phyloP scores from a whole-genome alignment of 2,113 vertebrate genomes.

The Coracopsis vasa region DNA sequence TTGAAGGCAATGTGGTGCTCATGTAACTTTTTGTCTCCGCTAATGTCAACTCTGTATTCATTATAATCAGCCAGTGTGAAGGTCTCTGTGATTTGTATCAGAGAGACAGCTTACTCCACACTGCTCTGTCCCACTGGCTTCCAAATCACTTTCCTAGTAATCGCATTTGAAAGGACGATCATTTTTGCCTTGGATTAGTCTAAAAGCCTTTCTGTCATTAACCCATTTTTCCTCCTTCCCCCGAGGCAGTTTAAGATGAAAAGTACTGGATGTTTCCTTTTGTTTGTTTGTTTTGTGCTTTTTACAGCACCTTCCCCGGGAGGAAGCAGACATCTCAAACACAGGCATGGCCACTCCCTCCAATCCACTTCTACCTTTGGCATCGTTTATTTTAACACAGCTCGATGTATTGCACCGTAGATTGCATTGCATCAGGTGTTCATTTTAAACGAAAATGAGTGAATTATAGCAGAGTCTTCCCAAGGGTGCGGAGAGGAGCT shows the following conservation, averaged over 20 bases:
- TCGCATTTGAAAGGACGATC: background rate
- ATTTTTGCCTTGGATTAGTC: constrained; percentile 38
- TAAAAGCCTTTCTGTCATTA: constrained; percentile 30
- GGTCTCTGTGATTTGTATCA: constrained; percentile 9
- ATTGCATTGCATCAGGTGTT: background rate
- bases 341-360: background rate
- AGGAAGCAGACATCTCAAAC: background rate
- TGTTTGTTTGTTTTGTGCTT: background rate
- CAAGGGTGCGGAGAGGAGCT: background rate
- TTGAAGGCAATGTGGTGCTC: background rate
- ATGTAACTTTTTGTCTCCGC: constrained; percentile 42
- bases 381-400: background rate
- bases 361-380: too few relatives aligned
- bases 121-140: background rate
- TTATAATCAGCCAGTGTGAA: constrained; percentile 56
- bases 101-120: constrained; percentile 40
- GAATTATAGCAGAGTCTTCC: background rate
- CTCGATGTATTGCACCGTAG: background rate
- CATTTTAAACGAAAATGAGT: background rate
- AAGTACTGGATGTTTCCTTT: background rate
- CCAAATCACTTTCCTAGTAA: constrained; percentile 44
- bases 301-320: background rate
- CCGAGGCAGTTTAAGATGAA: background rate
- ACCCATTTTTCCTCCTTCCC: background rate
- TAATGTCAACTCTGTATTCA: constrained; percentile 62